Evolutionary conservation across 2,113 vertebrate species (phyloP), one percentile per base, ranked within the genome.

Genomic region (Malurus elegans): DNA sequence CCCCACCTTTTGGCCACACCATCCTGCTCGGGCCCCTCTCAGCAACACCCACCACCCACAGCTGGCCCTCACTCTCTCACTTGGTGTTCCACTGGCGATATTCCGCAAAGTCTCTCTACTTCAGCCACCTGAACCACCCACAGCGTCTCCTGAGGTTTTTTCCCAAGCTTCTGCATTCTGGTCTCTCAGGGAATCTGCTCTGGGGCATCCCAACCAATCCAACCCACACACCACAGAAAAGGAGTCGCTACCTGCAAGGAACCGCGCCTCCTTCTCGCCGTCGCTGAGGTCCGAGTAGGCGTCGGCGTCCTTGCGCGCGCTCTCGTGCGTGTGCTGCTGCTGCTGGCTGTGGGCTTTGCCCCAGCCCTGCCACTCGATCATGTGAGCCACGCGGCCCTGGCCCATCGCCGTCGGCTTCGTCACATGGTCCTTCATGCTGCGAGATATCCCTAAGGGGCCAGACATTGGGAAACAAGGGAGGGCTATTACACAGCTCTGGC

Each of bases 291-390:
- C 99, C 0, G 99, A 99, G 97, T 99, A 99, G 88, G 99, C 99
- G 1, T 99, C 99, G 0, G 98, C 99, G 15, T 99, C 99, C 83
- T 99, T 97, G 96, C 99, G 98, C 58, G 98, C 98, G 4, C 98
- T 98, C 61, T 99, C 98, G 8, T 99, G 99, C 48, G 98, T 98
- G 86, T 99, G 98, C 66, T 99, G 98, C 65, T 98, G 99, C 85
- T 98, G 98, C 88, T 98, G 98, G 90, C 95, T 96, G 9, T 96
- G 97, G 8, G 97, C 94, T 95, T 99, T 99, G 69, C 98, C 98
- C 99, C 99, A 99, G 96, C 99, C 99, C 92, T 99, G 99, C 99
- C 99, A 99, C 85, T 99, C 99, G 6, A 99, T 99, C 99, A 99
- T 99, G 97, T 99, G 99, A 21, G 99, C 99, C 50, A 99, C 99